Base-by-base conservation (phyloP, 2,888 invertebrate genomes). In the Trissolcus brochymenae region DNA sequence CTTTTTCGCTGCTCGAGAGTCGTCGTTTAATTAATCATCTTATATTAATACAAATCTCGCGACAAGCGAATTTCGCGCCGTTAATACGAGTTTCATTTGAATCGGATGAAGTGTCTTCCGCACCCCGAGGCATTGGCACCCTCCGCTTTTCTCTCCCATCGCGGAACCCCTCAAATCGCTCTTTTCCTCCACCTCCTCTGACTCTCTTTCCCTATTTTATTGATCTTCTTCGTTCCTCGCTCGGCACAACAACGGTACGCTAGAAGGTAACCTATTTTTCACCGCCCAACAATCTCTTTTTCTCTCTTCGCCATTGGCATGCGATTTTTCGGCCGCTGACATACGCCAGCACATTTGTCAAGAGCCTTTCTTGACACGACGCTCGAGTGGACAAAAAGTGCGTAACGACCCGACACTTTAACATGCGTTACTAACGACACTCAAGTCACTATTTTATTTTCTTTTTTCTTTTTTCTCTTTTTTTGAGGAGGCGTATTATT, bases 81-180 rank as follows among this genome's bases (percentile, higher is more conserved):
- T 85, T 87, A 84, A 87, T 86, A 85, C 84, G 85, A 84, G 83
- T 87, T 86, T 86, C 84, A 87, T 87, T 87, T 83, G 83, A 85
- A 86, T 86, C 84, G 85, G 84, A 86, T 82, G 81, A 84, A 84
- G 82, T 83, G 81, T 83, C 81, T 76, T 76, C 53, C 61, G 53
- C 17, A 50, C 60, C 51, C 57, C 53, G 68, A 46, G 61, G 46
- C 71, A 35, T 76, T 62, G 62, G 72, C 57, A 59, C 79, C 78
- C 72, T 70, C 55, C 51, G 76, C 80, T 71, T 68, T 79, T 76
- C 59, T 76, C 81, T 73, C 72, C 68, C 68, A 74, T 76, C 82
- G 80, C 79, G 81, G 82, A 80, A 81, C 83, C 84, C 81, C 82
- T 82, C 82, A 79, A 82, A 82, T 84, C 84, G 81, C 82, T 83